Percentiles rank a stretch among this genome's conserved stretches.
phyloP scores from a whole-genome alignment of 2,113 vertebrate species.

The Megalops atlanticus region DNA sequence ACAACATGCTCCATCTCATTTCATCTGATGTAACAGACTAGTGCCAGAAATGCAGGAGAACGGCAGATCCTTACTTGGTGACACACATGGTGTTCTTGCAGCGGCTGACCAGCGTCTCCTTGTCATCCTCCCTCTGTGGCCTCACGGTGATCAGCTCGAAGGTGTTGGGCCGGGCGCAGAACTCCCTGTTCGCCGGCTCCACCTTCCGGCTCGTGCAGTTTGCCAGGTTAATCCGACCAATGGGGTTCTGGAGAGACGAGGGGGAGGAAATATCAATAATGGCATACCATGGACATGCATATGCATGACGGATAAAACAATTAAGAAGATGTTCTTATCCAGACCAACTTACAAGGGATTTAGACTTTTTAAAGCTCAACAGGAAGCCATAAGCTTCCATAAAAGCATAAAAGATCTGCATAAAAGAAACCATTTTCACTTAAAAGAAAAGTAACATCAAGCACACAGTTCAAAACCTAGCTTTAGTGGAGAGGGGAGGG shows the following conservation, averaged over 20 bases:
- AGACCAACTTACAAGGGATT: no score
- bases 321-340: no score
- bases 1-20: no score
- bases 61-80: slow-evolving; percentile 85
- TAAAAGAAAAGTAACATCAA: no score
- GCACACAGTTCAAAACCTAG: no score
- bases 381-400: no score
- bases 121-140: slow-evolving; percentile 87
- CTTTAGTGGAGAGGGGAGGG: no score
- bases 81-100: slow-evolving; percentile 91
- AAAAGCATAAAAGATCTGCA: no score
- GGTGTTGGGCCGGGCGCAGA: slow-evolving; percentile 92
- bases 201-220: slow-evolving; percentile 87
- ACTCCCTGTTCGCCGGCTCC: slow-evolving; percentile 90
- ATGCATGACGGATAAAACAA: slow-evolving; percentile 19
- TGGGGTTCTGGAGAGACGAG: slow-evolving; percentile 73
- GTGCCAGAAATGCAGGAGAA: neutral
- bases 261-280: neutral
- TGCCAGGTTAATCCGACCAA: slow-evolving; percentile 88
- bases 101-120: slow-evolving; percentile 91
- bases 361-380: no score
- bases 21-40: no score
- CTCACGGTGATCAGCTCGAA: slow-evolving; percentile 91
- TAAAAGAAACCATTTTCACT: no score
- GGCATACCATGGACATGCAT: neutral